Conservation (phyloP, 1,140 invertebrate species). For the Bathynomus jamesi region DNA sequence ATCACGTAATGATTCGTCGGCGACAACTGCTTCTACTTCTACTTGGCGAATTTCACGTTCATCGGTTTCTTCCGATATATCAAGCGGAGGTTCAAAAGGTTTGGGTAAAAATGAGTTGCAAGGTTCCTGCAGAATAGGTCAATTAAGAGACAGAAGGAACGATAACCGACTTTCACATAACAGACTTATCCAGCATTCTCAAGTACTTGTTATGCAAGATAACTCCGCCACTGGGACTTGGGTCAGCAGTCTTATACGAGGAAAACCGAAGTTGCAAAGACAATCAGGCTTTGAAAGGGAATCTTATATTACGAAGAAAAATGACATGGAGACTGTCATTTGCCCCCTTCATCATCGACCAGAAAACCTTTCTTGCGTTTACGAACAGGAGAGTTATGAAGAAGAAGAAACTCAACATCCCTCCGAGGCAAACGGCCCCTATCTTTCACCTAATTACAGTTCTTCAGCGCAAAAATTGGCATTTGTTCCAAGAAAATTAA, state of each 20-base stretch:
- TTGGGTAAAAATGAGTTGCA: constrained; percentile 13
- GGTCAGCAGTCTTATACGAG: not conserved
- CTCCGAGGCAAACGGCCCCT: not conserved
- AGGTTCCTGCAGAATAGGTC: constrained; percentile 3
- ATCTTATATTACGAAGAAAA: constrained; percentile 6
- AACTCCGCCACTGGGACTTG: not conserved
- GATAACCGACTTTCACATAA: not conserved
- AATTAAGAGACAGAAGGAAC: constrained; percentile 1
- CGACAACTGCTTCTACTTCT: constrained; percentile 18
- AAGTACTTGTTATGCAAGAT: constrained; percentile 8
- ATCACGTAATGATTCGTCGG: constrained; percentile 20
- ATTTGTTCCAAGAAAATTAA: constrained; percentile 15
- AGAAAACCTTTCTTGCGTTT: constrained; percentile 15
- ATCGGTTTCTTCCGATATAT: constrained; percentile 21
- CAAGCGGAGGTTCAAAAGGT: constrained; percentile 7
- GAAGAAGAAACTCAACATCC: constrained; percentile 9
- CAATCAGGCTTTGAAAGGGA: constrained; percentile 9
- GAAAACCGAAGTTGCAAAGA: constrained; percentile 13
- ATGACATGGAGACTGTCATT: not conserved
- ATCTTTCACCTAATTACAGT: constrained; percentile 9
- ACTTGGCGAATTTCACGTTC: constrained; percentile 21
- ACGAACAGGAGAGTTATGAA: constrained; percentile 18
- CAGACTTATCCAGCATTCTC: not conserved
- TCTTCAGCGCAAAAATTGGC: not conserved
- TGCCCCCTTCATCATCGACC: not conserved